Evolutionary conservation across 2,888 invertebrate genomes (phyloP), one percentile per base, ranked within the genome.

Genomic region (Ectemnius continuus): DNA sequence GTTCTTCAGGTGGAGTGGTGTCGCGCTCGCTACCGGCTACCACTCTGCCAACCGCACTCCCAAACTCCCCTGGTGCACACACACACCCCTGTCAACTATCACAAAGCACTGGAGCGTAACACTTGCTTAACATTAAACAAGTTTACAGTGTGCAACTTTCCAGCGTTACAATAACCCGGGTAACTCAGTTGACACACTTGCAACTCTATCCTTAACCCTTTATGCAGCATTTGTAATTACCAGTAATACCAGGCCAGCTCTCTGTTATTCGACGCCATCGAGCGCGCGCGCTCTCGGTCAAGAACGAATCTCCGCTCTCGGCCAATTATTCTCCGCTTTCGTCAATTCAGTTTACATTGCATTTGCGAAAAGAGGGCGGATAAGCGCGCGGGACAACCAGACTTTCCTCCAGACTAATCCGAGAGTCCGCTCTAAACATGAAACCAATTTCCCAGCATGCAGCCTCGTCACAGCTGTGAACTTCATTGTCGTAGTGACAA

Each of bases 141-240:
- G n/a, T 65, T 62, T 26, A n/a, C n/a, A 58, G 45, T 20, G 11
- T 14, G 36, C 36, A 66, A 69, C 67, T 60, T 62, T 57, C 56
- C 14, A 14, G 26, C 47, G 16, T 62, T 63, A 71, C 58, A 58
- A 67, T 76, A 67, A 64, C 58, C 61, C 23, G 56, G 46, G 36
- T 2, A 45, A 6, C 14, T 28, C 61, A 23, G 64, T 61, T 58
- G 61, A 64, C 48, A 59, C 58, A 26, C 56, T 67, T 62, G 36
- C 36, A 8, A 48, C 11, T 14, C 52, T 57, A 60, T 18, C 36
- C 47, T 65, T 75, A 70, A 75, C 67, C 70, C 26, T 20, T 59
- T 47, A 57, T 8, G 20, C 11, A 28, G 26, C 28, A 45, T 36
- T 61, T 62, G 23, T 46, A 70, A 63, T 57, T 63, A 45, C n/a